Conservation (phyloP, 2,888 invertebrate species). For the Volucella inanis region DNA sequence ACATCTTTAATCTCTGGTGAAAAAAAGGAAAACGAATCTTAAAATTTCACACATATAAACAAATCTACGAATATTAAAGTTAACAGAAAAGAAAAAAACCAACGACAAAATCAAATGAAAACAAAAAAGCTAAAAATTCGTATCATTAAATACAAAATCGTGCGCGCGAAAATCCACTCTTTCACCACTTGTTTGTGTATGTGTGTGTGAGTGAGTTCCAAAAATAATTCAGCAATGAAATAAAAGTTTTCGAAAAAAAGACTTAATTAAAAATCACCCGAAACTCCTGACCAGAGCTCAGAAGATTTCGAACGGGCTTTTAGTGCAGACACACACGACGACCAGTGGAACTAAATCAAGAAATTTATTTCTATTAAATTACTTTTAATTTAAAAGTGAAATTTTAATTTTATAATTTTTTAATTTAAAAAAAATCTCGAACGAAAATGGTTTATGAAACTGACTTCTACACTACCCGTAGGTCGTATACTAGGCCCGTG, state of each 20-base stretch:
- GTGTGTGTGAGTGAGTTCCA: constrained; percentile 77
- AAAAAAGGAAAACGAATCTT: background rate
- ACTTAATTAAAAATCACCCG: constrained; percentile 78
- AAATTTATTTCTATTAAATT: constrained; percentile 42
- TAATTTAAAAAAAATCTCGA: constrained; percentile 70
- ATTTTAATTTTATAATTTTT: constrained; percentile 51
- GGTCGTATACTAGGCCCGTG: constrained; percentile 88
- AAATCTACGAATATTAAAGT: constrained; percentile 55
- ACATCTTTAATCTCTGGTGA: background rate
- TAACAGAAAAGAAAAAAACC: constrained; percentile 8
- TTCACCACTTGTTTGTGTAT: constrained; percentile 37
- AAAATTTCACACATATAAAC: constrained; percentile 48
- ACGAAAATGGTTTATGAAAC: constrained; percentile 94
- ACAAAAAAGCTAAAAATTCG: background rate
- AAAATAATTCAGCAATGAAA: constrained; percentile 82
- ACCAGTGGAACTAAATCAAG: constrained; percentile 77
- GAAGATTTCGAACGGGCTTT: constrained; percentile 83
- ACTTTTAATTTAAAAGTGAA: constrained; percentile 63
- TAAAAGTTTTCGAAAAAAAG: constrained; percentile 76
- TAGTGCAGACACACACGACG: constrained; percentile 81
- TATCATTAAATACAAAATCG: constrained; percentile 4
- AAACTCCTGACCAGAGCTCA: constrained; percentile 78
- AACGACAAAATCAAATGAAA: constrained; percentile 5
- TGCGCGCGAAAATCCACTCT: constrained; percentile 53
- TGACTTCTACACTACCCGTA: constrained; percentile 95